Percentiles rank a stretch among this genome's conserved stretches.
These are phyloP conservation scores for Rhineura floridana DNA, from an alignment of 2,113 vertebrate species.

Conservation along the genomic window DNA sequence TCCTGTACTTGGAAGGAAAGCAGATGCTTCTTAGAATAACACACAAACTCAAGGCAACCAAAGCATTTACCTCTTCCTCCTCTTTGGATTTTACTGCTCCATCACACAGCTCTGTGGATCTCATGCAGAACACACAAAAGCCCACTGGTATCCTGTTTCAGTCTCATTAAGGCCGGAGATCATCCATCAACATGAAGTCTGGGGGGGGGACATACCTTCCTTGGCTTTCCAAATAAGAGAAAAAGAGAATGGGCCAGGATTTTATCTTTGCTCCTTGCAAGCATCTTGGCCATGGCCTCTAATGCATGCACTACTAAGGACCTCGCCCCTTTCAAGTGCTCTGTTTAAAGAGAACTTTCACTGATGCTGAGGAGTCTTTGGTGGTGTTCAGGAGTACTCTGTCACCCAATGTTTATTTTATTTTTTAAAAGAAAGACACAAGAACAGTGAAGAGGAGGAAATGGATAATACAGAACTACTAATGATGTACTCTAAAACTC, in stretches of 20 bases:
- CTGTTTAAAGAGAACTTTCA: constrained; percentile 42
- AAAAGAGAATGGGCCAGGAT: constrained; percentile 21
- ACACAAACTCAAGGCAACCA: constrained; percentile 59
- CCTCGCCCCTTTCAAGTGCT: constrained; percentile 54
- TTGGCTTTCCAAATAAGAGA: constrained; percentile 44
- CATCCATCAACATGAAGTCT: not conserved
- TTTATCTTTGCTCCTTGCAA: constrained; percentile 46
- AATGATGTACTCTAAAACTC: constrained; percentile 59
- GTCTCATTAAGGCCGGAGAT: constrained; percentile 53
- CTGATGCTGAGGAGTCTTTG: constrained; percentile 28
- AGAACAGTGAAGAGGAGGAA: constrained; percentile 60
- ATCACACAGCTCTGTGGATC: constrained; percentile 45
- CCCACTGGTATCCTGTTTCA: constrained; percentile 29
- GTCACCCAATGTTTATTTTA: constrained; percentile 30
- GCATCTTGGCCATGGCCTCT: constrained; percentile 46
- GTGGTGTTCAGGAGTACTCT: constrained; percentile 36
- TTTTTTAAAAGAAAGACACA: constrained; percentile 11
- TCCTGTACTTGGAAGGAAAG: constrained; percentile 57
- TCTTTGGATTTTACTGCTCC: constrained; percentile 55
- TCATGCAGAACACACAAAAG: constrained; percentile 42
- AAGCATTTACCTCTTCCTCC: constrained; percentile 50
- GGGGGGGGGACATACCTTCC: constrained; percentile 36
- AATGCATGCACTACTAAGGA: constrained; percentile 57
- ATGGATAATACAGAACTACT: constrained; percentile 58
- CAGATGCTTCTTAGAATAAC: constrained; percentile 35